Base-by-base conservation (phyloP, 1,140 invertebrate genomes). In the Diabrotica virgifera region DNA sequence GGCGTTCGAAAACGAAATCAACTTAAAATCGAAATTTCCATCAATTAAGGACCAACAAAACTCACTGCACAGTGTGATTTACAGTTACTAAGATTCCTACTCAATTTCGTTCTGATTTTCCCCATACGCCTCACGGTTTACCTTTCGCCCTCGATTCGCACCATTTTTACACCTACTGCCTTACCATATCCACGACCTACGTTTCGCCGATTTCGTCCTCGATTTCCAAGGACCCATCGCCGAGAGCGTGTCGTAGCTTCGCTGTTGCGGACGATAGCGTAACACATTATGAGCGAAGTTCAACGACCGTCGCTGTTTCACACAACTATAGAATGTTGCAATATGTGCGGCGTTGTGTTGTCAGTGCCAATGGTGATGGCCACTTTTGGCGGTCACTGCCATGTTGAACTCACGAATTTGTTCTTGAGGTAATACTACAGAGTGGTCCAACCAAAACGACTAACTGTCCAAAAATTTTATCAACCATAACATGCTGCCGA, bases 121-220 rank as follows among this genome's bases (percentile, higher is more conserved):
- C 71, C 6, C 54, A 68, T 67, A 72, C 72, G 71, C 75, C 75
- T 75, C 71, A 76, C 73, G 75, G 73, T 74, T 77, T 77, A 77
- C 74, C 74, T 76, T 77, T 77, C 74, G 76, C 74, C 76, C 76
- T 76, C 74, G 71, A 73, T 77, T 77, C 67, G 73, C 74, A 68
- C 64, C 70, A 74, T 76, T 77, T 76, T 77, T 77, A 75, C 72
- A 76, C 74, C 74, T 76, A 75, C 74, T 72, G 71, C 46, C 50
- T 64, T 24, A 38, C n/a, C 35, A n/a, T 38, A 69, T 50, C 70
- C 52, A 54, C 51, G 69, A 72, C 69, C n/a, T 62, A 59, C 69
- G 14, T 65, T 65, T 12, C 51, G 7, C 3, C 10, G 11, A 12
- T 40, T 14, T 54, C 52, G 38, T 58, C 59, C 38, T 67, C 52